Evolutionary conservation across 1,140 invertebrate species (phyloP), one percentile per base, ranked within the genome.

Genomic region (Drosophila dunni): DNA sequence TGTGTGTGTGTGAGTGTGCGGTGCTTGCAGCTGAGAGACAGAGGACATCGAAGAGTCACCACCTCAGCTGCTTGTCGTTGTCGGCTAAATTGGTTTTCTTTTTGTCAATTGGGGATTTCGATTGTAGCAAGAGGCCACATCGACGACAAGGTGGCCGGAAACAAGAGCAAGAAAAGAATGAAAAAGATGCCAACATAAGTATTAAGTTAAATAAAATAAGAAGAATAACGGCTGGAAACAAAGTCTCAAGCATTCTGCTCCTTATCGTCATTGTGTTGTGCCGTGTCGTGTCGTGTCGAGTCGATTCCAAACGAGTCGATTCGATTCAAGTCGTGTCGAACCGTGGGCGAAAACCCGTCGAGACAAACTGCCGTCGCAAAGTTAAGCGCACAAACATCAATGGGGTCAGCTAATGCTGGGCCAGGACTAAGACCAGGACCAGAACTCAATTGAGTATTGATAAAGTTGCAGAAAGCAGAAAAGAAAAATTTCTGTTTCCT

Each of bases 61-160:
- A 24, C 3, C 46, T 8, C 61, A 38, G 44, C 17, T 15, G 2
- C 46, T 58, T 89, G 85, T 85, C 78, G 85, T 90, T 90, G 90
- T 90, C 90, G 88, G 81, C 80, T 91, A 91, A 91, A 91, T 91
- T 91, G 90, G 90, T 91, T 91, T 91, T 91, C 90, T 90, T 91
- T 91, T 91, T 90, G 90, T 91, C 90, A 91, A 91, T 88, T 91
- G 90, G 90, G 90, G 90, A 91, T 91, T 91, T 85, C 90, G 86
- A 90, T 91, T 91, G 88, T 91, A 79, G 83, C 88, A 78, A 89
- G 75, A 86, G 83, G 75, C 78, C 78, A 91, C 67, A 83, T 71
- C 76, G 67, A 66, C 72, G 83, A 81, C 82, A 66, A 67, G 70
- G 70, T 69, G 51, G 51, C 71, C 57, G 42, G 67, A 57, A 51